These are phyloP conservation scores for Muntiacus reevesi DNA, from an alignment of 2,113 vertebrate genomes.

Conservation along the genomic window DNA sequence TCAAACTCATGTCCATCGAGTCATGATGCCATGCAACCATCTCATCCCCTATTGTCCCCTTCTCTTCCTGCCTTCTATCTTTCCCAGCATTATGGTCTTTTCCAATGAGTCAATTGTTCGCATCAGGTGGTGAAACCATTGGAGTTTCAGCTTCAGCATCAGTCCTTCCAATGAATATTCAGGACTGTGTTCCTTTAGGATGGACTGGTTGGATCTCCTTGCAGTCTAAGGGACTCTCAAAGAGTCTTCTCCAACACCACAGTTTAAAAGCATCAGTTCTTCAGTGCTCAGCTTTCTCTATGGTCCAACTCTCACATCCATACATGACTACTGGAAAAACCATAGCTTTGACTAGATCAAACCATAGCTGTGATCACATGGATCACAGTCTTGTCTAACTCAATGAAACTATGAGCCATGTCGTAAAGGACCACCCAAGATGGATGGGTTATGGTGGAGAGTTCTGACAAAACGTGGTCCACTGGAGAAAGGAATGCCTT, in stretches of 20 bases:
- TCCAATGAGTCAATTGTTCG: not conserved
- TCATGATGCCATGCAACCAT: not conserved
- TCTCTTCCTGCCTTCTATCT: not conserved
- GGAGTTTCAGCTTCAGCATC: not conserved
- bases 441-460: not conserved
- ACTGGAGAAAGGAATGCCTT: not conserved
- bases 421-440: not conserved
- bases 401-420: not conserved
- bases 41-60: not conserved
- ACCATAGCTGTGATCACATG: not conserved
- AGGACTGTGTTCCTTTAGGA: not conserved
- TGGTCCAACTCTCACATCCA: not conserved
- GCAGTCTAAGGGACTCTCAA: not conserved
- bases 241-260: not conserved
- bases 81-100: not conserved
- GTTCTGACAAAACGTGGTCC: not conserved
- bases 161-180: not conserved
- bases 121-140: not conserved
- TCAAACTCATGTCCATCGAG: not conserved
- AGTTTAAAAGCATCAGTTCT: not conserved
- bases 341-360: not conserved
- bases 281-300: not conserved
- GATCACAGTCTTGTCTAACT: not conserved
- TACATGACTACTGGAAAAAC: not conserved
- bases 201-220: not conserved